These are phyloP conservation scores for Spheniscus mendiculus DNA, from an alignment of 2,113 vertebrate species.

Conservation along the genomic window DNA sequence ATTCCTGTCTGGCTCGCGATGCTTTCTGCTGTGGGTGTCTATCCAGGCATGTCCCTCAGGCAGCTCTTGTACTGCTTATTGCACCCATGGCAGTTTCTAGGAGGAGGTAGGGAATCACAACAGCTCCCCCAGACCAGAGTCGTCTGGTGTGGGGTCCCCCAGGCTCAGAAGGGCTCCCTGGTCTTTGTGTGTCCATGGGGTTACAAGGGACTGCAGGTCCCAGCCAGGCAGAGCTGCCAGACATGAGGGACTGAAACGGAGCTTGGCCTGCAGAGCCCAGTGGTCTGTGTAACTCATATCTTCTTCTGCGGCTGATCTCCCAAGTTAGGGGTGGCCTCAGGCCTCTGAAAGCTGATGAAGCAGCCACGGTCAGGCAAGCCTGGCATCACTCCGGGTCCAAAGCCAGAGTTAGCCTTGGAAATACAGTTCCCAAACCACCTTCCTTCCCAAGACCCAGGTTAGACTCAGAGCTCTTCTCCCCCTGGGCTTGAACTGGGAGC, in stretches of 20 bases:
- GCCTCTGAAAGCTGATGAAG: background rate
- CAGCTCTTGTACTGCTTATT: background rate
- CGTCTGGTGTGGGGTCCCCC: background rate
- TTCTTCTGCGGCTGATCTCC: background rate
- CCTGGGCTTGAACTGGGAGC: background rate
- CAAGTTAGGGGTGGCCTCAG: background rate
- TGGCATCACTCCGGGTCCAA: background rate
- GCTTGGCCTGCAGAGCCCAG: background rate
- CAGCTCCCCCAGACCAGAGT: background rate
- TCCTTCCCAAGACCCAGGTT: background rate
- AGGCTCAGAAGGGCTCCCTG: background rate
- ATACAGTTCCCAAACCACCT: background rate
- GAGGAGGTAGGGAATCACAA: background rate
- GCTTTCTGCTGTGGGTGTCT: background rate
- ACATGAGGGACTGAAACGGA: background rate
- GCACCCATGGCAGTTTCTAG: background rate
- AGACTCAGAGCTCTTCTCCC: background rate
- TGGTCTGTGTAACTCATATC: background rate
- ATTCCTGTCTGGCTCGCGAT: background rate
- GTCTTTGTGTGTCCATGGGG: background rate
- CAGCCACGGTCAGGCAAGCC: background rate
- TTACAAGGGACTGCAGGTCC: background rate
- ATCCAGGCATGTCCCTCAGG: background rate
- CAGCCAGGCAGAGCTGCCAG: background rate
- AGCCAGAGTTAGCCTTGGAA: background rate